Conservation (phyloP, 2,797 vertebrate genomes). For the Denticeps clupeoides region DNA sequence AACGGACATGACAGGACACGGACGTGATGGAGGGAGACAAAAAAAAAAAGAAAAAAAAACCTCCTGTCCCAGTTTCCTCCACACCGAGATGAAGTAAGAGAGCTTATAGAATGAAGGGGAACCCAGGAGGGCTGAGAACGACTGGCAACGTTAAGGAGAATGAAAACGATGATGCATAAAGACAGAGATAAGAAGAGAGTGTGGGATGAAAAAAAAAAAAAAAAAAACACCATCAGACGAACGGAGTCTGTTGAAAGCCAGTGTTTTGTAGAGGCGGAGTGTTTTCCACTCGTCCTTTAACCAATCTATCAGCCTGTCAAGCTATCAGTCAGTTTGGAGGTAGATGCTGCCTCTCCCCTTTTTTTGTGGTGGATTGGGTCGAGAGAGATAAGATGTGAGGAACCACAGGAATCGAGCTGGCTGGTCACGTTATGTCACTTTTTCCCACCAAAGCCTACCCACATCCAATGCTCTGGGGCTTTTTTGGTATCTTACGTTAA, state of each 20-base stretch:
- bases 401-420: too few relatives aligned
- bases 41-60: too few relatives aligned
- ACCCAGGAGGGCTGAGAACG: neutral
- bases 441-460: too few relatives aligned
- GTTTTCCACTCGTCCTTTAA: too few relatives aligned
- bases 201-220: neutral
- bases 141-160: neutral
- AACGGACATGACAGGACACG: constrained; percentile 2
- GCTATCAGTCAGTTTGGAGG: constrained; percentile 21
- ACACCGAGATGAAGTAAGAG: neutral
- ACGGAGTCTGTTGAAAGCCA: neutral
- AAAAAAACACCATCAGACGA: neutral
- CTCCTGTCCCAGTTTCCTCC: too few relatives aligned
- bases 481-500: too few relatives aligned
- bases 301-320: constrained; percentile 17
- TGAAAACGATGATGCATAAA: neutral
- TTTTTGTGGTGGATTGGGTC: too few relatives aligned
- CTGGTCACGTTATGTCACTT: too few relatives aligned
- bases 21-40: neutral
- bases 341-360: too few relatives aligned
- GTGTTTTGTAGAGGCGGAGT: constrained; percentile 7
- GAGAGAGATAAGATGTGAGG: too few relatives aligned
- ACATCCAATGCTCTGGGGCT: too few relatives aligned
- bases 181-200: neutral
- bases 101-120: neutral